Evolutionary conservation across 2,113 vertebrate species (phyloP).

Genomic region (Ceratotherium simum): DNA sequence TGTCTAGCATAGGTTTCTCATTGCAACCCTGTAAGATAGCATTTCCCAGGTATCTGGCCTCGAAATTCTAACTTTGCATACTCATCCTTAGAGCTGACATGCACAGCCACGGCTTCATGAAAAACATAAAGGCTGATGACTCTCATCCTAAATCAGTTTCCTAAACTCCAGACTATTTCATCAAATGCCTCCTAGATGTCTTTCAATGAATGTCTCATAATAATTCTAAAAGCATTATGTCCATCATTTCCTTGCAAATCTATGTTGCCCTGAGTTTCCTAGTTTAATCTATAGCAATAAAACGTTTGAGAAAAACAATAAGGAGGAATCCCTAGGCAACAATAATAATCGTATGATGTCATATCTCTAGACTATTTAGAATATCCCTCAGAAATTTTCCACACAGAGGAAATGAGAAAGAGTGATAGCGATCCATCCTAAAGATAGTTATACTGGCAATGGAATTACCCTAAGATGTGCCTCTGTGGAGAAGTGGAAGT

Average conservation of each 20-base stretch:
- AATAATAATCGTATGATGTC: background rate
- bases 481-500: background rate
- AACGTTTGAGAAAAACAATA: background rate
- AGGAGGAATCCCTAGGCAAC: background rate
- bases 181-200: background rate
- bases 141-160: background rate
- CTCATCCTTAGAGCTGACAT: background rate
- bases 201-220: background rate
- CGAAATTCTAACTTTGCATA: background rate
- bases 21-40: background rate
- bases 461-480: background rate
- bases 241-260: background rate
- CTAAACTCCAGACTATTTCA: background rate
- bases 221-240: background rate
- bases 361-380: constrained; percentile 21
- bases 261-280: background rate
- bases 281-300: constrained; percentile 28
- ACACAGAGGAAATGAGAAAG: background rate
- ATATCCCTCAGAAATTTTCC: background rate
- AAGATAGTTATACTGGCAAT: background rate
- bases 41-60: background rate
- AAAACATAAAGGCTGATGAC: background rate
- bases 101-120: background rate
- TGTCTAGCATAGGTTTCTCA: background rate
- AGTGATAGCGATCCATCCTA: background rate